These are phyloP conservation scores for Austrofundulus limnaeus DNA, from an alignment of 2,113 vertebrate species.

Conservation along the genomic window DNA sequence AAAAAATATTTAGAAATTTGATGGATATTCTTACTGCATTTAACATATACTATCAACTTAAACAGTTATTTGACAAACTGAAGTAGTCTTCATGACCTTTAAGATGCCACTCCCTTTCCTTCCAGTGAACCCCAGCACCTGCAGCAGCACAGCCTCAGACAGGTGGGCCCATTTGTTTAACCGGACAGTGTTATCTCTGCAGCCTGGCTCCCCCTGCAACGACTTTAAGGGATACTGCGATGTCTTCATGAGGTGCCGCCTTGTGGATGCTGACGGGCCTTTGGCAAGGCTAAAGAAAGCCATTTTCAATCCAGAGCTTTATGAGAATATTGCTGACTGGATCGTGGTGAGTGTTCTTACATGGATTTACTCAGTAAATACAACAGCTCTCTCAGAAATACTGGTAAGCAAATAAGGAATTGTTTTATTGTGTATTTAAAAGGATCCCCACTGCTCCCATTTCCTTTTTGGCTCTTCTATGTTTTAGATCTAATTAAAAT, in stretches of 20 bases:
- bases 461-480: background rate
- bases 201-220: conserved; percentile 96
- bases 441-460: no score
- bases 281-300: conserved; percentile 96
- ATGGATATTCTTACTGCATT: no score
- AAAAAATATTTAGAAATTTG: no score
- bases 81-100: no score
- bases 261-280: conserved; percentile 96
- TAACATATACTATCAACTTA: no score
- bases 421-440: no score
- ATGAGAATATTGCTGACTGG: conserved; percentile 97
- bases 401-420: no score
- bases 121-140: conserved; percentile 83
- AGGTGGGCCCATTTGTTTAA: conserved; percentile 81
- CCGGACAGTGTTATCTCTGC: conserved; percentile 84
- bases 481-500: background rate
- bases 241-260: conserved; percentile 93
- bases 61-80: no score
- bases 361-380: background rate
- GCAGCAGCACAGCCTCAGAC: conserved; percentile 87
- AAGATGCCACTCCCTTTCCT: conserved; percentile 21
- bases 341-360: conserved; percentile 87
- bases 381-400: no score
- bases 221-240: conserved; percentile 98
- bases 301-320: conserved; percentile 94